Percentiles rank a stretch among this genome's conserved stretches.
Conservation (phyloP, 2,113 vertebrate genomes). For the Pangasianodon gigas region DNA sequence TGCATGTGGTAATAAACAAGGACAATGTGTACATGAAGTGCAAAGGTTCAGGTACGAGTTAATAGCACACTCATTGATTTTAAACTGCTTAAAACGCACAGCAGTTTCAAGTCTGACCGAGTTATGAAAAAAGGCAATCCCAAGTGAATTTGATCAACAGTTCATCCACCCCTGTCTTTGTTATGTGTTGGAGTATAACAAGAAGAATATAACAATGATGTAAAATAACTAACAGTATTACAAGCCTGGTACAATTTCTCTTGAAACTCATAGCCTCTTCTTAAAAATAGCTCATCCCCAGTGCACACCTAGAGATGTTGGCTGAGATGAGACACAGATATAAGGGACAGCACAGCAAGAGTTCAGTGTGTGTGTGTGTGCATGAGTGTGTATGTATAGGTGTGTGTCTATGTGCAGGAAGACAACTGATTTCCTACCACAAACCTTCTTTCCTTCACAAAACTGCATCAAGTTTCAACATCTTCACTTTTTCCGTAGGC, state of each 20-base stretch:
- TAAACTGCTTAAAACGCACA: constrained; percentile 67
- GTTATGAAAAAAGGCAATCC: constrained; percentile 69
- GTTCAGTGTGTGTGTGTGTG: not conserved
- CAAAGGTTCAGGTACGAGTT: constrained; percentile 15
- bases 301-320: constrained; percentile 31
- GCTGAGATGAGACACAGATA: constrained; percentile 45
- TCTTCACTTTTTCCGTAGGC: constrained; percentile 48
- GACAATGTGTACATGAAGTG: not conserved
- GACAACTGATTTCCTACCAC: constrained; percentile 61
- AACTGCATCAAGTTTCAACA: not conserved
- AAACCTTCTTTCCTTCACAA: constrained; percentile 43
- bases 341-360: constrained; percentile 26
- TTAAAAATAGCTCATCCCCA: constrained; percentile 49
- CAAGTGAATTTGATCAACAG: constrained; percentile 63
- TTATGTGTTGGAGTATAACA: not conserved
- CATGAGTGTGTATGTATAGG: not conserved
- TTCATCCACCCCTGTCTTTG: constrained; percentile 18
- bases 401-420: constrained; percentile 22
- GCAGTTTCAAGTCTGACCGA: constrained; percentile 65
- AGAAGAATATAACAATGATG: not conserved
- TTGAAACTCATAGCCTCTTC: constrained; percentile 19
- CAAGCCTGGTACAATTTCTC: constrained; percentile 27
- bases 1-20: not conserved
- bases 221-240: constrained; percentile 23
- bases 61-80: constrained; percentile 68